Percentiles rank a stretch among this genome's conserved stretches.
phyloP scores from a whole-genome alignment of 2,797 vertebrate genomes.

The Malacoraja senta region DNA sequence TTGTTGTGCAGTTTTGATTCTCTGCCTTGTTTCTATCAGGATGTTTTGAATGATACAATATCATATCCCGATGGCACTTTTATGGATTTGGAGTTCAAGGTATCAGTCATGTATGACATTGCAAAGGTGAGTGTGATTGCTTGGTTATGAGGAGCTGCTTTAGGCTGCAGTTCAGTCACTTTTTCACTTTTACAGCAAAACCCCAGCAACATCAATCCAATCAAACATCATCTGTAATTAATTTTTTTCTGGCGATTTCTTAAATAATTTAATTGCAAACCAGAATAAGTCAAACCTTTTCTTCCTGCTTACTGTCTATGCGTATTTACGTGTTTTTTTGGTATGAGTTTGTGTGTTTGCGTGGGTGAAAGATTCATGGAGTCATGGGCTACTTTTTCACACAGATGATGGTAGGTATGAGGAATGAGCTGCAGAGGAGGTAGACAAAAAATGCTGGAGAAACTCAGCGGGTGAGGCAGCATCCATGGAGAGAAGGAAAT shows the following conservation, averaged over 20 bases:
- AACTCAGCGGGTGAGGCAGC: too few species aligned
- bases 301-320: not conserved
- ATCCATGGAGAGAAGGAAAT: too few species aligned
- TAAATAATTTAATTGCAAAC: not conserved
- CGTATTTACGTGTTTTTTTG: not conserved
- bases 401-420: too few species aligned
- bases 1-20: not conserved
- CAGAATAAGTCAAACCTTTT: not conserved
- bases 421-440: too few species aligned
- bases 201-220: not conserved
- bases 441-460: too few species aligned
- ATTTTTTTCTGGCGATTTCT: not conserved
- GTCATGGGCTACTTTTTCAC: too few species aligned
- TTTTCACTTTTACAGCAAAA: not conserved
- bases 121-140: conserved; percentile 74
- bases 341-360: not conserved
- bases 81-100: conserved; percentile 96
- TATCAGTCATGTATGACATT: conserved; percentile 90
- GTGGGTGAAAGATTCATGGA: not conserved
- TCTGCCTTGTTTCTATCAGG: conserved; percentile 53
- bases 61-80: conserved; percentile 88
- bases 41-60: conserved; percentile 83
- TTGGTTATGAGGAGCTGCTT: not conserved
- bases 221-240: not conserved
- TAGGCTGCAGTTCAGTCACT: not conserved